Evolutionary conservation across 2,113 vertebrate species (phyloP).

Genomic region (Podocnemis expansa): DNA sequence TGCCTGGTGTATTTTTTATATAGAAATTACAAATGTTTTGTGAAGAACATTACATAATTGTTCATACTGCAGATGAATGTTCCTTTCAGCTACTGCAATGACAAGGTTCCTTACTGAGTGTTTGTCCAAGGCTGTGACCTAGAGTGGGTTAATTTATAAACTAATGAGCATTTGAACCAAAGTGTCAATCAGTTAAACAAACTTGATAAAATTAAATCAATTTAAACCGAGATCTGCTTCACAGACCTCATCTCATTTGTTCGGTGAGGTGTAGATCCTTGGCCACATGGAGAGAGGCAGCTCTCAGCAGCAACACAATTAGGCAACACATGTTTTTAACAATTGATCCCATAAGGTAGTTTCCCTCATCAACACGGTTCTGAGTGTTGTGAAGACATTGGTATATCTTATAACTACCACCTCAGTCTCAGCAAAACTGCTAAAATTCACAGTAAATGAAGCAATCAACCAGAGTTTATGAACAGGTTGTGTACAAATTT

Average conservation of each 20-base stretch:
- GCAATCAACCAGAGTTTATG: slow-evolving; percentile 13
- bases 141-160: background rate
- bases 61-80: background rate
- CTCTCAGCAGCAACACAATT: slow-evolving; percentile 2
- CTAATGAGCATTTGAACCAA: background rate
- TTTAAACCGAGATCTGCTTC: background rate
- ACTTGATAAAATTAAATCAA: background rate
- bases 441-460: slow-evolving; percentile 62
- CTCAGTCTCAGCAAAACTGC: background rate
- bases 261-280: background rate
- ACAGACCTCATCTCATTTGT: background rate
- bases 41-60: no score
- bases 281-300: background rate
- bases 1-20: background rate
- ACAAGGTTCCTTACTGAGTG: background rate
- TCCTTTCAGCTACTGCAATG: background rate
- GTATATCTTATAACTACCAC: slow-evolving; percentile 46
- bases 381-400: slow-evolving; percentile 35
- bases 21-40: background rate
- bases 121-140: background rate
- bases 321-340: slow-evolving; percentile 2
- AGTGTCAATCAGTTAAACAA: background rate
- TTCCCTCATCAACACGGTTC: slow-evolving; percentile 30
- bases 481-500: slow-evolving; percentile 43
- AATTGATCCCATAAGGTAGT: slow-evolving; percentile 19